Evolutionary conservation across 2,113 vertebrate genomes (phyloP), one percentile per base, ranked within the genome.

Genomic region (Larimichthys crocea): DNA sequence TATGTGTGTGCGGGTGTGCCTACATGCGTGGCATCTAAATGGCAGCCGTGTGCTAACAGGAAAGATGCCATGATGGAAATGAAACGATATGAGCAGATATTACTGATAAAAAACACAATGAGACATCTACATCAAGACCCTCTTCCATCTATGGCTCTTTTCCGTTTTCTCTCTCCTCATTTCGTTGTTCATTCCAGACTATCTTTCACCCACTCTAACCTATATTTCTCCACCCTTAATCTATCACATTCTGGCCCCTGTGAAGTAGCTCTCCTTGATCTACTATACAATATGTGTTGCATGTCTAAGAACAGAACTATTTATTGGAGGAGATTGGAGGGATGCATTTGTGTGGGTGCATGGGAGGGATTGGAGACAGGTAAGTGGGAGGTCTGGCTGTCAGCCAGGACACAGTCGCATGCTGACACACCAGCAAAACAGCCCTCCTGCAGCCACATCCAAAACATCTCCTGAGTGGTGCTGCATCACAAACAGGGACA

Each of bases 361-460:
- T 49, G 42, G 14, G 20, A 70, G 14, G 31, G 53, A 76, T 24
- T 57, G 19, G n/a, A 17, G 6, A 68, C 29, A 2, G 62, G 61
- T 73, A 24, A 9, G 57, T n/a, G 7, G 44, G 74, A 49, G 56
- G 19, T 74, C 76, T 64, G 61, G 26, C 76, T 77, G 83, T 84
- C 77, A 82, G 53, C 46, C 75, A 87, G 86, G 87, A 79, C 80
- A 67, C 16, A 1, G 48, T 62, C 10, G 0, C 81, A 74, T 74
- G 49, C 86, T 78, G 81, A 83, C 77, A 88, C 49, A 26, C 74
- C 79, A 83, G 60, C 70, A 60, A 62, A 74, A 75, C 64, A 64
- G 49, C 53, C 64, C 76, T n/a, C 52, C 40, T 19, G 24, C 5
- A 12, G 78, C 20, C 17, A 40, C 73, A 77, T 80, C 72, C 74